Conservation (phyloP, 2,113 vertebrate genomes). For the Peromyscus maniculatus region DNA sequence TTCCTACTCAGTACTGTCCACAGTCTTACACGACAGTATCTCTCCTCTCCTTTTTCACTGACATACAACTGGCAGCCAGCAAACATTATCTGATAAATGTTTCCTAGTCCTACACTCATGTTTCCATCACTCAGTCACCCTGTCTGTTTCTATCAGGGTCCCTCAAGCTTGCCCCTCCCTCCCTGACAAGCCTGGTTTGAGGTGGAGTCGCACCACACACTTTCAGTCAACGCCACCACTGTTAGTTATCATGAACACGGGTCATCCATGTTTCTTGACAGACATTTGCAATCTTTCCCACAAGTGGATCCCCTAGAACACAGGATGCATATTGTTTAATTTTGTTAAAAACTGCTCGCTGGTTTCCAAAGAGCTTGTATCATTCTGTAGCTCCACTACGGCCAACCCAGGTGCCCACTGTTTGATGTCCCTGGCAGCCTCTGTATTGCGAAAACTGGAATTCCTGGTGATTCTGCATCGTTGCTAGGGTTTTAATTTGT, state of each 20-base stretch:
- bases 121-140: not conserved
- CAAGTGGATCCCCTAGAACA: not conserved
- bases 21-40: not conserved
- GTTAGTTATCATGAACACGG: not conserved
- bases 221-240: not conserved
- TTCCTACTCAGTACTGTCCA: not conserved
- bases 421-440: not conserved
- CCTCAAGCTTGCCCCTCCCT: not conserved
- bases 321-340: not conserved
- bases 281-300: not conserved
- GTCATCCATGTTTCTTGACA: not conserved
- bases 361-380: not conserved
- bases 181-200: not conserved
- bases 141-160: not conserved
- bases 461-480: not conserved
- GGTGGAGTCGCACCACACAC: not conserved
- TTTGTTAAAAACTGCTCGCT: not conserved
- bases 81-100: not conserved
- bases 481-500: not conserved
- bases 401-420: not conserved
- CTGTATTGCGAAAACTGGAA: not conserved
- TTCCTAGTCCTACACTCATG: not conserved
- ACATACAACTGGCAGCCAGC: not conserved
- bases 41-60: not conserved
- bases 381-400: not conserved